Evolutionary conservation across 2,888 invertebrate genomes (phyloP).

Genomic region (Marasmarcha lunaedactyla): DNA sequence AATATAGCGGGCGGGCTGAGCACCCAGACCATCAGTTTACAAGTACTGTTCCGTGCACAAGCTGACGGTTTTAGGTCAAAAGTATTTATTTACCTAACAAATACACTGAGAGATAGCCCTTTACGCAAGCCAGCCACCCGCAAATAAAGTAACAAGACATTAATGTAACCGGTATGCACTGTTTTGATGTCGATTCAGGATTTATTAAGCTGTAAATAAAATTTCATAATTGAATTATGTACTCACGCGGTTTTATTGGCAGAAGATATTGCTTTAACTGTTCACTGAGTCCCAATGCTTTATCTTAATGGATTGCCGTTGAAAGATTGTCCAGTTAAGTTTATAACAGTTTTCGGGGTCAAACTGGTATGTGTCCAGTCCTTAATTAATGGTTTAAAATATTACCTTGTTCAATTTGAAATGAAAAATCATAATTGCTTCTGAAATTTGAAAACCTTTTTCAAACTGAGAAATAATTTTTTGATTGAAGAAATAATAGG

Average conservation of each 20-base stretch:
- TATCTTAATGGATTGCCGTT: slow-evolving; percentile 43
- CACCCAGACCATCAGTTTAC: slow-evolving; percentile 30
- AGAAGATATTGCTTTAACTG: slow-evolving; percentile 43
- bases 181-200: slow-evolving; percentile 23
- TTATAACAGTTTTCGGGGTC: too few species aligned
- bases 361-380: too few species aligned
- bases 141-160: slow-evolving; percentile 27
- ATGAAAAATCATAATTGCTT: too few species aligned
- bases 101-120: slow-evolving; percentile 30
- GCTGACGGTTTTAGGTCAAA: slow-evolving; percentile 47
- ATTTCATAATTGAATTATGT: slow-evolving; percentile 35
- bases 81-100: slow-evolving; percentile 53
- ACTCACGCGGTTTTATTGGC: slow-evolving; percentile 35
- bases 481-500: too few species aligned
- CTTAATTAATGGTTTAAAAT: too few species aligned
- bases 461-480: too few species aligned
- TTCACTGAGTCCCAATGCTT: slow-evolving; percentile 43
- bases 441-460: too few species aligned
- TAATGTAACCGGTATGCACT: slow-evolving; percentile 26
- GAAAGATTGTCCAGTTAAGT: slow-evolving; percentile 4
- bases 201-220: slow-evolving; percentile 45
- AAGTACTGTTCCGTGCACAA: slow-evolving; percentile 29
- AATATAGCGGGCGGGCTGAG: slow-evolving; percentile 20
- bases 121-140: slow-evolving; percentile 4
- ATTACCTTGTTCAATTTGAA: too few species aligned